A percentile compares a stretch with the other conserved stretches of the same genome.
phyloP scores from a whole-genome alignment of 1,140 invertebrate species.

The Artemia franciscana region DNA sequence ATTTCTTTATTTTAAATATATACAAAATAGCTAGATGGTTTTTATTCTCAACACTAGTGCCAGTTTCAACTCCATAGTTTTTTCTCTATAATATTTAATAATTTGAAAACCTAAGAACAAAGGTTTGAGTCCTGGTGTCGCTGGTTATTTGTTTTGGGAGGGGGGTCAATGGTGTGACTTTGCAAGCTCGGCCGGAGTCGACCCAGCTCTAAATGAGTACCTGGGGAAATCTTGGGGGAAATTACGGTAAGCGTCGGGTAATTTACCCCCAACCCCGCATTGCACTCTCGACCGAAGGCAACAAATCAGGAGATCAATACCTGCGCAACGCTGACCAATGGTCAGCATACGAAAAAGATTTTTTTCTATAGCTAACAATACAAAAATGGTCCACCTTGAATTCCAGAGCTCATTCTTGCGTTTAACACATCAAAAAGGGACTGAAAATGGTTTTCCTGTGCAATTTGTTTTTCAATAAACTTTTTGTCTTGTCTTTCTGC shows the following conservation, averaged over 20 bases:
- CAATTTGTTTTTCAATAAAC: conserved; percentile 28
- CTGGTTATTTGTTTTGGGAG: no score
- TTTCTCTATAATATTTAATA: no score
- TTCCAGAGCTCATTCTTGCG: conserved; percentile 29
- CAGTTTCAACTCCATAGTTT: no score
- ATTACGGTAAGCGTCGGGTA: neutral
- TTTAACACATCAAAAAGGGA: conserved; percentile 66
- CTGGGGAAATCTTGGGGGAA: neutral
- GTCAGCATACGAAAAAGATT: neutral
- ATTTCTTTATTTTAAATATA: no score
- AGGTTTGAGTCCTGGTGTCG: no score
- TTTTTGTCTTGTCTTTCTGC: conserved; percentile 32
- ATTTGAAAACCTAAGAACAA: no score
- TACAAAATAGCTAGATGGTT: no score
- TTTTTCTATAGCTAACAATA: neutral
- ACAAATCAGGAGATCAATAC: neutral
- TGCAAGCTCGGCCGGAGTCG: no score
- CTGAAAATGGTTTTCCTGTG: conserved; percentile 26
- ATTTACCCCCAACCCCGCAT: neutral
- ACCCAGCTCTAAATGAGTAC: no score
- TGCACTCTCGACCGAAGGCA: neutral
- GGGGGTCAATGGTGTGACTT: no score
- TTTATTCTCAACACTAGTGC: no score
- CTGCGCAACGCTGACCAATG: no score
- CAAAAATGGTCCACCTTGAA: neutral